Evolutionary conservation across 2,797 vertebrate genomes (phyloP).

Genomic region (Ptychobarbus kaznakovi): DNA sequence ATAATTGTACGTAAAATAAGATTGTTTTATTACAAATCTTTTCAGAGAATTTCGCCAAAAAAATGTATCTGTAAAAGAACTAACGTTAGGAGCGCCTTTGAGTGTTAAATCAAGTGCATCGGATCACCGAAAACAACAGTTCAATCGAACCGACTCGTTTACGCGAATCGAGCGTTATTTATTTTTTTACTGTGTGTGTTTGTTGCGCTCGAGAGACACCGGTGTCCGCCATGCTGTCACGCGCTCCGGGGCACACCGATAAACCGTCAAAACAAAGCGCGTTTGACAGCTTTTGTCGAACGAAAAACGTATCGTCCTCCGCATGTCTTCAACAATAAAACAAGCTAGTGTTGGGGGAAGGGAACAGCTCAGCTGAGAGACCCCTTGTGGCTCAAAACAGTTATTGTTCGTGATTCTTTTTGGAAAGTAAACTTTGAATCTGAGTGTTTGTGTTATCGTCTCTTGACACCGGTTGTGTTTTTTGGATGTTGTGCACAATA

Average conservation of each 20-base stretch:
- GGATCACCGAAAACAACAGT: background rate
- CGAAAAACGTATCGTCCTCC: conserved; percentile 4
- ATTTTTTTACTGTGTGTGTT: conserved; percentile 41
- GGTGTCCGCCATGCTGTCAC: conserved; percentile 18
- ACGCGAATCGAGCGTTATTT: conserved; percentile 22
- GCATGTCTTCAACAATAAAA: conserved; percentile 37
- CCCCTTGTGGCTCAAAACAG: conserved; percentile 72
- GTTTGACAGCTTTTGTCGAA: conserved; percentile 17
- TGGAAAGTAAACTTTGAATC: conserved; percentile 78
- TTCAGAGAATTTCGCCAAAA: background rate
- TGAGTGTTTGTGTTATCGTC: conserved; percentile 34
- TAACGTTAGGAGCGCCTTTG: background rate
- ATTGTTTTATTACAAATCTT: too few relatives aligned
- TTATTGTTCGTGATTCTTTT: conserved; percentile 70
- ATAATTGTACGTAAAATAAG: background rate
- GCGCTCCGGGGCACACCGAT: conserved; percentile 5
- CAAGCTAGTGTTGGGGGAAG: conserved; percentile 72
- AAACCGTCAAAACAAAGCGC: conserved; percentile 25
- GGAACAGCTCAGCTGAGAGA: conserved; percentile 68
- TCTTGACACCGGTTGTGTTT: background rate
- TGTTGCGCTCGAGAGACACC: conserved; percentile 31
- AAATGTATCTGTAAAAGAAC: background rate
- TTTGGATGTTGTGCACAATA: background rate
- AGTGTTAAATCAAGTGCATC: background rate
- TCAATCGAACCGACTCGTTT: conserved; percentile 21